Percentiles rank a stretch among this genome's conserved stretches.
Evolutionary conservation across 2,797 vertebrate species (phyloP).

Genomic region (Nyctibius grandis): DNA sequence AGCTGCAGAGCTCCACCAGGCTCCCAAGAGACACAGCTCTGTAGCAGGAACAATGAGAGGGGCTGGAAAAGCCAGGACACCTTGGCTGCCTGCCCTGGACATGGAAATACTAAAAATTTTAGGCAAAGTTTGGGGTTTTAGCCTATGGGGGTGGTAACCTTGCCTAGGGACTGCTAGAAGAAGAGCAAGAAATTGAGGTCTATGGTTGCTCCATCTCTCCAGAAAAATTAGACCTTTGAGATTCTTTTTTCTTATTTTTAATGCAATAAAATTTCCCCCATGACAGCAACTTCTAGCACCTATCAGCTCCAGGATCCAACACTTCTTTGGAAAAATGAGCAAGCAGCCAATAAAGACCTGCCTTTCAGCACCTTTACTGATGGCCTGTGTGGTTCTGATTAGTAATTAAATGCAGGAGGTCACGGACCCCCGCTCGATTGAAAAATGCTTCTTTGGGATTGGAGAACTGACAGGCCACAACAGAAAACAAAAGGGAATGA

Average conservation of each 20-base stretch:
- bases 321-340: background rate
- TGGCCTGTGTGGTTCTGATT: background rate
- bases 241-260: background rate
- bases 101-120: background rate
- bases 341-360: background rate
- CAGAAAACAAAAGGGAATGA: background rate
- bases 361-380: background rate
- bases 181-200: background rate
- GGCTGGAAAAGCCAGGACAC: background rate
- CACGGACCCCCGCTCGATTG: background rate
- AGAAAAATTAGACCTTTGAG: background rate
- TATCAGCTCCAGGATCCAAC: background rate
- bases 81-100: background rate
- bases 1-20: background rate
- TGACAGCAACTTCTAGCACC: background rate
- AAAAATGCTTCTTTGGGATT: background rate
- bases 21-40: background rate
- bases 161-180: background rate
- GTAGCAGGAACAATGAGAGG: background rate
- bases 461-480: background rate
- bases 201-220: background rate
- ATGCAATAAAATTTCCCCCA: background rate
- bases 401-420: background rate
- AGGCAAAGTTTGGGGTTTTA: background rate
- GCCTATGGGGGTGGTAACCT: background rate